Evolutionary conservation across 2,797 vertebrate genomes (phyloP).

Genomic region (Enteromius argenteus): DNA sequence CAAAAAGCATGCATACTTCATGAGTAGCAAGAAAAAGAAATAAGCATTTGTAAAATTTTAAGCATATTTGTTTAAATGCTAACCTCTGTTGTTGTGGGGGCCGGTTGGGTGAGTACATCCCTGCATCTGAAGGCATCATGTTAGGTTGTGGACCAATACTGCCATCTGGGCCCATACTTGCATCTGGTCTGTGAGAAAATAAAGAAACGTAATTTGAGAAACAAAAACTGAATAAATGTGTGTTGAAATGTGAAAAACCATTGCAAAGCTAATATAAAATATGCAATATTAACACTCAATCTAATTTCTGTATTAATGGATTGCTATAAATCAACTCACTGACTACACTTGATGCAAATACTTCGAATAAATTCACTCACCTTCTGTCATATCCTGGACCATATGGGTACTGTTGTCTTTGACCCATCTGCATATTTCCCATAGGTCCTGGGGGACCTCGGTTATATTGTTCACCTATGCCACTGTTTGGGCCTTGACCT

Average conservation of each 20-base stretch:
- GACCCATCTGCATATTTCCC: conserved; percentile 90
- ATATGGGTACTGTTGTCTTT: conserved; percentile 94
- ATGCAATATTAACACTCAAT: not conserved
- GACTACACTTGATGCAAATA: not conserved
- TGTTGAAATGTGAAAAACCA: not conserved
- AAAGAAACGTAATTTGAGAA: not conserved
- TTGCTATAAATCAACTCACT: not conserved
- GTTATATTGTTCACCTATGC: conserved; percentile 93
- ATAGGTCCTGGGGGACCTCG: conserved; percentile 88
- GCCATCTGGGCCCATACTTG: conserved; percentile 90
- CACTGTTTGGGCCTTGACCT: conserved; percentile 90
- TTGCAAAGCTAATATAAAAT: not conserved
- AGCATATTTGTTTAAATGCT: not conserved
- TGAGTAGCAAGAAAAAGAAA: not conserved
- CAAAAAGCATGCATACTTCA: not conserved
- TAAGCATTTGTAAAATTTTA: not conserved
- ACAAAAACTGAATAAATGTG: not conserved
- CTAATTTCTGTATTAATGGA: not conserved
- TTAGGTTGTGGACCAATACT: conserved; percentile 89
- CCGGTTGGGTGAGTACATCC: conserved; percentile 98
- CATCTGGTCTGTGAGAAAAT: conserved; percentile 82
- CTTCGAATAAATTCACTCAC: conserved; percentile 67
- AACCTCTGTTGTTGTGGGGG: conserved; percentile 89
- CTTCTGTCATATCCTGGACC: conserved; percentile 93
- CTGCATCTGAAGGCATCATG: conserved; percentile 94